Base-by-base conservation (phyloP, 2,113 vertebrate species). In the Onychorhynchus coronatus region DNA sequence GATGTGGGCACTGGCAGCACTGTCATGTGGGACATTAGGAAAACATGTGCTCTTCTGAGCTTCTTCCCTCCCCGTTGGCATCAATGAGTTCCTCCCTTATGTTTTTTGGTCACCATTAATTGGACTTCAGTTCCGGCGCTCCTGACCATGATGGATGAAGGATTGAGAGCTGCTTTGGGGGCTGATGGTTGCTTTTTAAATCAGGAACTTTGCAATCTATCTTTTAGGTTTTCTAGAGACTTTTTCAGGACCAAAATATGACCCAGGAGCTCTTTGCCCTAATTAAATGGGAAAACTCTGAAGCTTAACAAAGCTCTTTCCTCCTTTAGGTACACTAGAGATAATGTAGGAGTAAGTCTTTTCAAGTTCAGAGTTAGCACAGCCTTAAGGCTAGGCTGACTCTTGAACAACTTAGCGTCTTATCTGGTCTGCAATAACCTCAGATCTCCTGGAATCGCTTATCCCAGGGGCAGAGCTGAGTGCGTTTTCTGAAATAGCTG, bases 1-100 rank as follows among this genome's bases (percentile, higher is more conserved):
- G 76, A 6, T 0, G 0, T 8, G 20, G 33, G 22, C 74, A 52
- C 33, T 62, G 56, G 2, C 50, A 14, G 46, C 0, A 0, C 52
- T 85, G 41, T 28, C 33, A 22, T 1, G 1, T n/a, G 41, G 52
- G 33, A 61, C 44, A 27, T 13, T 8, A 5, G 49, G 59, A 62
- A 56, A 52, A 47, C 0, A 3, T 0, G 31, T 6, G 1, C 25
- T 10, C 9, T 35, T 58, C 22, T 12, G 17, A 49, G 55, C 39
- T 62, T 42, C 47, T 63, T 42, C 27, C 46, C 46, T 71, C 52
- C 55, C 13, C 2, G 0, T 6, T 70, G 56, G 39, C 9, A 39
- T 50, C 10, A 3, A 12, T 6, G 50, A 80, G 28, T 66, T 93
- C 39, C 19, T 71, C 17, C 47, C 18, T 8, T 9, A 1, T 15